A percentile compares a stretch with the other conserved stretches of the same genome.
These are phyloP conservation scores for Gasterosteus aculeatus DNA, from an alignment of 2,113 vertebrate genomes.

Conservation along the genomic window DNA sequence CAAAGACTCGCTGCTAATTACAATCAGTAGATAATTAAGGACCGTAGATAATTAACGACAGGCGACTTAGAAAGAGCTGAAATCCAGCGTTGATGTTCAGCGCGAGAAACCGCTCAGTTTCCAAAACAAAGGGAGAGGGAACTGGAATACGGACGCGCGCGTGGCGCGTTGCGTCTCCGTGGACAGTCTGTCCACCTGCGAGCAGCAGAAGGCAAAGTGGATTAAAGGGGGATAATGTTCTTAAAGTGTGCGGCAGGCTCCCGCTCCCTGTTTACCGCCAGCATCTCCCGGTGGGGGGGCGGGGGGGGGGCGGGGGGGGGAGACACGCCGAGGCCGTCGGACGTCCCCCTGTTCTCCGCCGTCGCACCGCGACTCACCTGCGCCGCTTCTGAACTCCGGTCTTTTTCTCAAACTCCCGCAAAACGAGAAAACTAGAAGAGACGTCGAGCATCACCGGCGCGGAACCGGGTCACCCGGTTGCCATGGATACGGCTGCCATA, in stretches of 20 bases:
- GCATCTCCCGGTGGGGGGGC: too few species aligned
- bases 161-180: slow-evolving; percentile 30
- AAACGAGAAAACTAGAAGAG: background rate
- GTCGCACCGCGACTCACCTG: rapidly evolving
- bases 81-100: slow-evolving; percentile 10
- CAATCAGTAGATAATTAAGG: background rate
- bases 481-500: slow-evolving; percentile 41
- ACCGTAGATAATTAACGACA: background rate
- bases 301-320: too few species aligned
- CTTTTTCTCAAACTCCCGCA: background rate
- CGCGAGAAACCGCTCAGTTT: background rate
- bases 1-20: background rate
- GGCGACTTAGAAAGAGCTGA: background rate
- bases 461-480: slow-evolving; percentile 29
- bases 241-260: slow-evolving; percentile 69
- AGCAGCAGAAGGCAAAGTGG: slow-evolving; percentile 82
- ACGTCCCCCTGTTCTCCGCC: rapidly evolving
- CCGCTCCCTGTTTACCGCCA: too few species aligned
- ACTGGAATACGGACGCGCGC: slow-evolving; percentile 8
- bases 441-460: background rate
- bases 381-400: background rate
- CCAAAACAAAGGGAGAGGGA: background rate
- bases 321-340: background rate
- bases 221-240: slow-evolving; percentile 84
- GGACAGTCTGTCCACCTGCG: slow-evolving; percentile 71